Evolutionary conservation across 2,888 invertebrate species (phyloP).

Genomic region (Diadegma fenestrale): DNA sequence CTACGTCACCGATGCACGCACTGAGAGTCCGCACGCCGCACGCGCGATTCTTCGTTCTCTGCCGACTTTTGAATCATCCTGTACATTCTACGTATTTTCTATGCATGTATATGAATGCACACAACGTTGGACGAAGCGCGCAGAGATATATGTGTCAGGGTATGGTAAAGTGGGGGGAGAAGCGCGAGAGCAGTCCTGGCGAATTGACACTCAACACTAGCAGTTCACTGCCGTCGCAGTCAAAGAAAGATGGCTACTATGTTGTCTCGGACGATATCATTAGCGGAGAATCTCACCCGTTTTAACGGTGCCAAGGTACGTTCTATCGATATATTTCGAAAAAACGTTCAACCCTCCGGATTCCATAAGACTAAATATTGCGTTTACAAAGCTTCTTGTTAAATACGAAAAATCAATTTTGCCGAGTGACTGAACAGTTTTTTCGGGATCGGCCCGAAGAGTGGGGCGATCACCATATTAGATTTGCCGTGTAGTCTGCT

Average conservation of each 20-base stretch:
- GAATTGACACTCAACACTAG: constrained; percentile 69
- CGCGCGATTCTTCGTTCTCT: neutral
- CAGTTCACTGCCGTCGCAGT: constrained; percentile 79
- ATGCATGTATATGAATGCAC: neutral
- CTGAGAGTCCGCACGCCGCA: neutral
- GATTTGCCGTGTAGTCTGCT: constrained; percentile 81
- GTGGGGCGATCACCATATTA: constrained; percentile 80
- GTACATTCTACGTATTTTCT: neutral
- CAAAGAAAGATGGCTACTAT: constrained; percentile 91
- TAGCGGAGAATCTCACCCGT: constrained; percentile 89
- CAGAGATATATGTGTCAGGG: constrained; percentile 6
- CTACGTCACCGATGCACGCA: no score
- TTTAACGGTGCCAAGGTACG: constrained; percentile 91
- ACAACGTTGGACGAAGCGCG: neutral
- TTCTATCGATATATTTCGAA: constrained; percentile 65
- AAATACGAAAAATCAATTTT: constrained; percentile 7
- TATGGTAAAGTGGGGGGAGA: constrained; percentile 56
- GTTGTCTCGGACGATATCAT: constrained; percentile 90
- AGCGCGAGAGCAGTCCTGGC: constrained; percentile 64
- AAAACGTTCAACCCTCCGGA: neutral
- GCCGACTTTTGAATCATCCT: constrained; percentile 7
- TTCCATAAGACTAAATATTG: neutral
- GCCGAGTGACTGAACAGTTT: constrained; percentile 7
- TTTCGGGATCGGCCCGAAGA: constrained; percentile 61
- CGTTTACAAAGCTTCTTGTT: neutral